Evolutionary conservation across 2,113 vertebrate species (phyloP).

Genomic region (Trematomus loennbergii): DNA sequence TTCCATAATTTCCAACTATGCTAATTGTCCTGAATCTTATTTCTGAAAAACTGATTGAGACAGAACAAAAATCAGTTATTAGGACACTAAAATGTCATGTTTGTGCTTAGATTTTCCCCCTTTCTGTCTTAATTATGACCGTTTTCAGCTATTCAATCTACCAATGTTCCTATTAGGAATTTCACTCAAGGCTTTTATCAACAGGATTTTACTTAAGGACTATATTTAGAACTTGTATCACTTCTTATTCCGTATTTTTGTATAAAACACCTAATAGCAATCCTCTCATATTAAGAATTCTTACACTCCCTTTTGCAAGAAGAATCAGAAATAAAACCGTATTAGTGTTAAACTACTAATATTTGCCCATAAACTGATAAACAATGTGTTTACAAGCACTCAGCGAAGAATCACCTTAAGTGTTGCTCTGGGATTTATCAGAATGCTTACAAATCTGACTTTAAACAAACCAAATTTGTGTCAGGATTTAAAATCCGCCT

Average conservation of each 20-base stretch:
- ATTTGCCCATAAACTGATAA: conserved; percentile 10
- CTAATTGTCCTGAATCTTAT: background rate
- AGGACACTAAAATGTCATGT: conserved; percentile 7
- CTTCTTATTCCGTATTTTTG: background rate
- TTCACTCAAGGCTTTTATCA: background rate
- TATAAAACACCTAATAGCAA: background rate
- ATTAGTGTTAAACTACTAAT: conserved; percentile 30
- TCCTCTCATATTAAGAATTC: background rate
- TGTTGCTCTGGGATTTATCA: conserved; percentile 16
- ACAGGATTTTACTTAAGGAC: background rate
- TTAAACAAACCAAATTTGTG: conserved; percentile 40
- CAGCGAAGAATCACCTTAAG: conserved; percentile 10
- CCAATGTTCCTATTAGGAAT: background rate
- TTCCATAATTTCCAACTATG: conserved; percentile 20
- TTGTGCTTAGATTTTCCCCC: background rate
- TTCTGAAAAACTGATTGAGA: conserved; percentile 21
- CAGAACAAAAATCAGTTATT: conserved; percentile 6
- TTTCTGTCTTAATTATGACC: background rate
- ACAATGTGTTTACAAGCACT: conserved; percentile 16
- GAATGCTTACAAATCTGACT: conserved; percentile 19
- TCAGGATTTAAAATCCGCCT: conserved; percentile 33
- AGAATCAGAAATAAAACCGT: conserved; percentile 12
- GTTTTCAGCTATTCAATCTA: background rate
- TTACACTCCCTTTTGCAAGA: background rate
- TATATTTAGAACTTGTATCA: background rate